Base-by-base conservation (phyloP, 2,888 invertebrate genomes). In the Caenorhabditis wallacei region DNA sequence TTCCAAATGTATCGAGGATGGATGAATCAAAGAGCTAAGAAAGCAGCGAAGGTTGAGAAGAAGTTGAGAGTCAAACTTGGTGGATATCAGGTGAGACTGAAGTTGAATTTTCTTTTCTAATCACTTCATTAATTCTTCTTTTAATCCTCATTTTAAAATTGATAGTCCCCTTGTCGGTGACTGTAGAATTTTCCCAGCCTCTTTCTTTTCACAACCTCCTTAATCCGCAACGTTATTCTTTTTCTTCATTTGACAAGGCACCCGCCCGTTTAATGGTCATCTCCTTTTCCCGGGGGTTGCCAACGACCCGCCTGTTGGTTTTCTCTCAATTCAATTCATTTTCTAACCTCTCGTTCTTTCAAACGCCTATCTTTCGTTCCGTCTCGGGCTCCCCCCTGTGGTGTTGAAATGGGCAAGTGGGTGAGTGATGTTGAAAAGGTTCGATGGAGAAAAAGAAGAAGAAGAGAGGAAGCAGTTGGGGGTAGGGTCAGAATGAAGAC, bases 1-100 rank as follows among this genome's bases (percentile, higher is more conserved):
- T 89, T 90, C 80, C 87, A 89, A 68, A 88, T 90, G 80, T 97
- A 98, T 93, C 94, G 98, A 85, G 95, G 94, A 80, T 97, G 97
- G 93, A 99, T 99, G 98, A 96, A 96, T 0, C 95, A 95, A 87
- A 97, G 98, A 93, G 98, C 98, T 0, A 98, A 98, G 93, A 95
- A 95, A 78, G 98, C 98, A 66, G 96, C 96, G 0, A 99, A 98
- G 93, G 95, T 97, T 94, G 99, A 99, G 93, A 98, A 98, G 93
- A 98, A 97, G 93, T 93, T 99, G 30, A 95, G 97, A 93, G 95
- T 98, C 75, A 94, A 98, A n/a, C 95, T 98, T 4, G 98, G 96
- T 10, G 96, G 96, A 10, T 97, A 96, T 93, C 96, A 96, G 93
- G 94, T 94, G 18, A 48, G 40, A 5, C 13, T 30, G 8, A 5